phyloP scores from a whole-genome alignment of 2,888 invertebrate genomes.

The Geophilus truncorum region DNA sequence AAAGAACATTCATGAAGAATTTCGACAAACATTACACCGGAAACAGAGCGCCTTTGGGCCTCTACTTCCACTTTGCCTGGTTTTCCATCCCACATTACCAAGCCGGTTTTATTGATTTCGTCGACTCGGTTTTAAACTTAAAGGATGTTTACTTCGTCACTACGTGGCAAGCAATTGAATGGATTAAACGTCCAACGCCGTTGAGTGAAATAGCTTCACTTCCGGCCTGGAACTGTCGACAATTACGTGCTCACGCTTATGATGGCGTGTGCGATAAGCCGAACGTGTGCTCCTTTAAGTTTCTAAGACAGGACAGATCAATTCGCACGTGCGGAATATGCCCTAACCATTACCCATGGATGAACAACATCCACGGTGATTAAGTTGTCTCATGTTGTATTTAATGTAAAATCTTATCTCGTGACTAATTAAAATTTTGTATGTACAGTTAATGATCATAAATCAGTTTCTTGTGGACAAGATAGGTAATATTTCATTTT shows the following conservation, averaged over 20 bases:
- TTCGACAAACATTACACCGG: constrained; percentile 34
- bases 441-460: too few species aligned
- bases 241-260: not conserved
- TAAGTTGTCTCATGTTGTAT: not conserved
- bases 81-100: constrained; percentile 78
- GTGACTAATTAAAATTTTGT: not conserved
- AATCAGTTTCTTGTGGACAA: too few species aligned
- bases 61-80: constrained; percentile 36
- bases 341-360: constrained; percentile 37
- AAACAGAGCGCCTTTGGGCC: constrained; percentile 35
- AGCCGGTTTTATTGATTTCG: constrained; percentile 85
- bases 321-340: constrained; percentile 35
- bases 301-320: constrained; percentile 32
- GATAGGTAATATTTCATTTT: too few species aligned
- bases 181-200: constrained; percentile 89
- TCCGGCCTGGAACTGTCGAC: constrained; percentile 37
- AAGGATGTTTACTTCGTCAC: constrained; percentile 81
- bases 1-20: constrained; percentile 84
- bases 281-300: constrained; percentile 25
- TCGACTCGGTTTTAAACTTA: constrained; percentile 84
- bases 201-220: constrained; percentile 44
- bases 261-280: constrained; percentile 32
- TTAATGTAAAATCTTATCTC: not conserved
- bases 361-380: constrained; percentile 33
- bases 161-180: constrained; percentile 89